phyloP scores from a whole-genome alignment of 2,113 vertebrate genomes.

The Alaudala cheleensis region DNA sequence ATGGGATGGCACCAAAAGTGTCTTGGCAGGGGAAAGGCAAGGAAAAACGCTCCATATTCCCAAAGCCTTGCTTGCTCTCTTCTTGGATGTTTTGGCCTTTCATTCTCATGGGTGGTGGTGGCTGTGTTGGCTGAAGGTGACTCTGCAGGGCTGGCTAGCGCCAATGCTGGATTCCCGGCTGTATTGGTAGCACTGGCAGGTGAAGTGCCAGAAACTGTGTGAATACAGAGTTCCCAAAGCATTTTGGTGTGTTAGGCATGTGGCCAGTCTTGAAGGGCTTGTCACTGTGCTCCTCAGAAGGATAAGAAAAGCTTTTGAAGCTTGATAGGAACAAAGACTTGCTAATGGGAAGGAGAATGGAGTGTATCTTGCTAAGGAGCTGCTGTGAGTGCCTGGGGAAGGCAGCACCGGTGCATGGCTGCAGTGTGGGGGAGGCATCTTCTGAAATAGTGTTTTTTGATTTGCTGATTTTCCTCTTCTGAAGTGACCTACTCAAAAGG shows the following conservation, averaged over 20 bases:
- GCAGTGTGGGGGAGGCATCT: not conserved
- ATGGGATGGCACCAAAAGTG: not conserved
- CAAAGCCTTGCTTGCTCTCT: not conserved
- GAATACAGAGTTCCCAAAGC: not conserved
- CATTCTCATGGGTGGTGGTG: not conserved
- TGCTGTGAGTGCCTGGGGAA: not conserved
- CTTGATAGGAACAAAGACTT: not conserved
- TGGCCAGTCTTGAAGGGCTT: not conserved
- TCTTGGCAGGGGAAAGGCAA: not conserved
- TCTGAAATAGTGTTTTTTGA: not conserved
- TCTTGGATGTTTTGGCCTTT: not conserved
- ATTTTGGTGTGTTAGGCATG: not conserved
- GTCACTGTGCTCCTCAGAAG: not conserved
- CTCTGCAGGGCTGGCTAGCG: not conserved
- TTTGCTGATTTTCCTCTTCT: not conserved
- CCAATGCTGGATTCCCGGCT: accelerated
- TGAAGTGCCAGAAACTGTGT: not conserved
- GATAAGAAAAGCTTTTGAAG: not conserved
- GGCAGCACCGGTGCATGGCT: accelerated
- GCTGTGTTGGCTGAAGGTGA: not conserved
- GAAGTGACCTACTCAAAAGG: not conserved
- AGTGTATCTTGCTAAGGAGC: accelerated
- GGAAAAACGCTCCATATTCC: accelerated
- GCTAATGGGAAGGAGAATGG: accelerated
- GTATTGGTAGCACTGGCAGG: not conserved